Percentiles rank a stretch among this genome's conserved stretches.
Evolutionary conservation across 2,888 invertebrate genomes (phyloP).

Genomic region (Drosophila neonasuta): DNA sequence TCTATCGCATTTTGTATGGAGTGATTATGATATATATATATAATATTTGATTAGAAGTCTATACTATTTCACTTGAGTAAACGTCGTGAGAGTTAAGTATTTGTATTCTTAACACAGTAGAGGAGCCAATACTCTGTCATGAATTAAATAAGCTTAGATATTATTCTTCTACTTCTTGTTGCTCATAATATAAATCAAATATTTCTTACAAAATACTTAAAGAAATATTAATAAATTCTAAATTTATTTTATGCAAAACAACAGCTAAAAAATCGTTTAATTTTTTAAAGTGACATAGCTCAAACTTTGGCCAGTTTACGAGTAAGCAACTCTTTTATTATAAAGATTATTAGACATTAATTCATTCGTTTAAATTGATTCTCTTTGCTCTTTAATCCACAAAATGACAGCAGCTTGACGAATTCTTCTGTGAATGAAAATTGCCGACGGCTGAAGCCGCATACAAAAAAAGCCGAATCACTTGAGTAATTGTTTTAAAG

Average conservation of each 20-base stretch:
- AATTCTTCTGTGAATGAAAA: constrained; percentile 20
- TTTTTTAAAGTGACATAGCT: background rate
- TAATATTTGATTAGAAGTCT: background rate
- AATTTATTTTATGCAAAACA: background rate
- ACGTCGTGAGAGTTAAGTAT: too few relatives aligned
- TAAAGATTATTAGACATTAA: background rate
- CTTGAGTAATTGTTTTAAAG: constrained; percentile 48
- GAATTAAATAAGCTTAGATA: too few relatives aligned
- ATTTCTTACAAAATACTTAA: too few relatives aligned
- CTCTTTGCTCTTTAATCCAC: constrained; percentile 13
- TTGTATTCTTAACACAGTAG: too few relatives aligned
- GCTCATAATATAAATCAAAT: too few relatives aligned
- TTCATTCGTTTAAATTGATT: background rate
- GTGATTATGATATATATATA: background rate
- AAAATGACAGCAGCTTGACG: constrained; percentile 26
- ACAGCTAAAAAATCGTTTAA: background rate
- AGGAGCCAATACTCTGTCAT: too few relatives aligned
- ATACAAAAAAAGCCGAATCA: constrained; percentile 23
- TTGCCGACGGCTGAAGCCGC: constrained; percentile 1
- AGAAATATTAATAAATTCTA: too few relatives aligned
- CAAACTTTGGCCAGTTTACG: background rate
- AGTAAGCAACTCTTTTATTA: background rate
- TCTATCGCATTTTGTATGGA: too few relatives aligned
- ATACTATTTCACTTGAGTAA: too few relatives aligned
- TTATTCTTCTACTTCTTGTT: too few relatives aligned